phyloP scores from a whole-genome alignment of 1,140 invertebrate genomes.

The Hycleus phaleratus region DNA sequence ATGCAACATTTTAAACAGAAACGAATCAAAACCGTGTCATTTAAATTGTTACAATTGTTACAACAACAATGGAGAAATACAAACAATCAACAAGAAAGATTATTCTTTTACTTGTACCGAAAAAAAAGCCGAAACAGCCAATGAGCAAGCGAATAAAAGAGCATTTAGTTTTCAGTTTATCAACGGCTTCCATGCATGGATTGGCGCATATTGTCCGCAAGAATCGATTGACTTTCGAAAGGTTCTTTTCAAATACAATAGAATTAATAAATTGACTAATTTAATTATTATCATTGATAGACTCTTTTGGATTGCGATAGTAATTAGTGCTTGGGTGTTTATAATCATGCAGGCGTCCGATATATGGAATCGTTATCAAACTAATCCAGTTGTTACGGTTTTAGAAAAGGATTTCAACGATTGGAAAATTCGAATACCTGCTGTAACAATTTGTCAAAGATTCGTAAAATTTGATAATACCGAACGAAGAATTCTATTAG shows the following conservation, averaged over 20 bases:
- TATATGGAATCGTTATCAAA: constrained; percentile 18
- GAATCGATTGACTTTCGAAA: constrained; percentile 2
- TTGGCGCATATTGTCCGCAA: constrained; percentile 6
- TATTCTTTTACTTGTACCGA: no score
- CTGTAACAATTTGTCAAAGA: constrained; percentile 18
- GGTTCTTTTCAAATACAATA: not conserved
- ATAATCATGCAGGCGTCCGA: constrained; percentile 9
- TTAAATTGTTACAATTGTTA: no score
- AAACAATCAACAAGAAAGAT: no score
- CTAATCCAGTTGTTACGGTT: constrained; percentile 19
- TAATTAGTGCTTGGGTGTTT: not conserved
- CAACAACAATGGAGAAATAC: no score
- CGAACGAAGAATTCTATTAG: not conserved
- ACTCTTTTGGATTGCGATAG: constrained; percentile 14
- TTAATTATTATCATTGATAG: not conserved
- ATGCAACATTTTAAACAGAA: no score
- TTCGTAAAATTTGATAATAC: not conserved
- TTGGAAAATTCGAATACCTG: constrained; percentile 20
- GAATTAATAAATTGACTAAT: not conserved
- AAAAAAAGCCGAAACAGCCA: no score
- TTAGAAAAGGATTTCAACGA: constrained; percentile 18
- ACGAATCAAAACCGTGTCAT: no score
- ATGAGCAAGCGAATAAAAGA: not conserved
- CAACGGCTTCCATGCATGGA: constrained; percentile 6
- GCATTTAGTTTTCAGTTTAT: constrained; percentile 1